Percentiles rank a stretch among this genome's conserved stretches.
These are phyloP conservation scores for Drosophila atripex DNA, from an alignment of 2,888 invertebrate species.

Conservation along the genomic window DNA sequence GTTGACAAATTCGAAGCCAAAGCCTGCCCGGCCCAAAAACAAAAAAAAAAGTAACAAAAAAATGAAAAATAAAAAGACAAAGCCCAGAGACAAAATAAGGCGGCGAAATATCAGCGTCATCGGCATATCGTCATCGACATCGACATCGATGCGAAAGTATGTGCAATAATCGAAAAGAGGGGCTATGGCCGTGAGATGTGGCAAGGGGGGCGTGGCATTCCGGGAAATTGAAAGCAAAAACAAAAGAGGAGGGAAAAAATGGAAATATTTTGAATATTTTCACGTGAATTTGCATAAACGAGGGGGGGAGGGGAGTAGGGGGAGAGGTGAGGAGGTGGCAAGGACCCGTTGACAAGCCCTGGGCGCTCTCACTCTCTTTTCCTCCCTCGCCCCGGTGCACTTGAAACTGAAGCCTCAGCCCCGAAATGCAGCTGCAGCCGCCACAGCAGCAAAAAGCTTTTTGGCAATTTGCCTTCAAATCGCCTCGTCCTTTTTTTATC, in stretches of 20 bases:
- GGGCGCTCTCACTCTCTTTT: constrained; percentile 6
- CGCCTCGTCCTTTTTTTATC: constrained; percentile 3
- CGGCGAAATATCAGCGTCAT: constrained; percentile 21
- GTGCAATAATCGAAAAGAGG: constrained; percentile 73
- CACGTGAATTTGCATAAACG: constrained; percentile 76
- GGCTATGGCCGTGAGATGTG: no score
- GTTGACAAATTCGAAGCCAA: constrained; percentile 73
- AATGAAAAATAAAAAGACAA: not conserved
- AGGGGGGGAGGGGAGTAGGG: constrained; percentile 6
- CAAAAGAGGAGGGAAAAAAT: constrained; percentile 20
- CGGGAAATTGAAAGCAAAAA: constrained; percentile 70
- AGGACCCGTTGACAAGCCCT: constrained; percentile 58
- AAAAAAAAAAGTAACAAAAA: constrained; percentile 40
- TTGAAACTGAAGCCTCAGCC: constrained; percentile 45
- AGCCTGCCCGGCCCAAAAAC: constrained; percentile 35
- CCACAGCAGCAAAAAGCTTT: constrained; percentile 66
- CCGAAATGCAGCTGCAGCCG: constrained; percentile 45
- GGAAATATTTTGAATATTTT: constrained; percentile 76
- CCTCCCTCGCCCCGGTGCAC: constrained; percentile 26
- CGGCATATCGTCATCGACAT: constrained; percentile 20
- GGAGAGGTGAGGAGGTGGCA: not conserved
- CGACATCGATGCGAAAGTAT: constrained; percentile 61
- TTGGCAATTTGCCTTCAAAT: constrained; percentile 75
- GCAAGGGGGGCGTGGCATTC: not conserved
- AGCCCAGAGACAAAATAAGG: constrained; percentile 22